phyloP scores from a whole-genome alignment of 2,113 vertebrate genomes.

The Castor canadensis region DNA sequence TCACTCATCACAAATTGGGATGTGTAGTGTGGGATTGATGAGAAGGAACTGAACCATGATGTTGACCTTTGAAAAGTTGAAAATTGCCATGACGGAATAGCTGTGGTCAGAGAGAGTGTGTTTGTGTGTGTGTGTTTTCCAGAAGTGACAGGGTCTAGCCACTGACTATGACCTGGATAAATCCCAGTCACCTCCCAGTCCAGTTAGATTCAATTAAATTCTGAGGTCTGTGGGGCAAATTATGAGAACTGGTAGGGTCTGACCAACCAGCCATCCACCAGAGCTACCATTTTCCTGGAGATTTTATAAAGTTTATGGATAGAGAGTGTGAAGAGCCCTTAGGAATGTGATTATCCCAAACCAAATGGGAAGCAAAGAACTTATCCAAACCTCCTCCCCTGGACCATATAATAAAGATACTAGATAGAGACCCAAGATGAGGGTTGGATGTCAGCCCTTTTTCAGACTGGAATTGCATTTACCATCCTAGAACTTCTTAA shows the following conservation, averaged over 20 bases:
- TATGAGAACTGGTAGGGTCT: neutral
- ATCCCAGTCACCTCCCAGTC: neutral
- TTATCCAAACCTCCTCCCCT: neutral
- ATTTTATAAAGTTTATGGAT: neutral
- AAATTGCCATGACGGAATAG: neutral
- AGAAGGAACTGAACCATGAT: neutral
- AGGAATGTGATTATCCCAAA: neutral
- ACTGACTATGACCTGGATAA: neutral
- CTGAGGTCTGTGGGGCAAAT: neutral
- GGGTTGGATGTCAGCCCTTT: neutral
- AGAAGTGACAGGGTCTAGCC: neutral
- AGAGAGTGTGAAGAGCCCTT: neutral
- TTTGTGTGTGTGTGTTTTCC: neutral
- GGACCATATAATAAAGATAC: neutral
- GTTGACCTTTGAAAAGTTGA: neutral
- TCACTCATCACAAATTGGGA: neutral
- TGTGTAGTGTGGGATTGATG: neutral
- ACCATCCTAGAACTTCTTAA: neutral
- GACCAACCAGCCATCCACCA: neutral
- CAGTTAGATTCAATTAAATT: neutral
- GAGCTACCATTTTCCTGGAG: neutral
- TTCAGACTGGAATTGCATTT: neutral
- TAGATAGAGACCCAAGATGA: neutral
- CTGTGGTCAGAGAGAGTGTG: neutral
- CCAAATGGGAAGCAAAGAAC: accelerated